A percentile compares a stretch with the other conserved stretches of the same genome.
These are phyloP conservation scores for Caradrina clavipalpis DNA, from an alignment of 2,888 invertebrate species.

Conservation along the genomic window DNA sequence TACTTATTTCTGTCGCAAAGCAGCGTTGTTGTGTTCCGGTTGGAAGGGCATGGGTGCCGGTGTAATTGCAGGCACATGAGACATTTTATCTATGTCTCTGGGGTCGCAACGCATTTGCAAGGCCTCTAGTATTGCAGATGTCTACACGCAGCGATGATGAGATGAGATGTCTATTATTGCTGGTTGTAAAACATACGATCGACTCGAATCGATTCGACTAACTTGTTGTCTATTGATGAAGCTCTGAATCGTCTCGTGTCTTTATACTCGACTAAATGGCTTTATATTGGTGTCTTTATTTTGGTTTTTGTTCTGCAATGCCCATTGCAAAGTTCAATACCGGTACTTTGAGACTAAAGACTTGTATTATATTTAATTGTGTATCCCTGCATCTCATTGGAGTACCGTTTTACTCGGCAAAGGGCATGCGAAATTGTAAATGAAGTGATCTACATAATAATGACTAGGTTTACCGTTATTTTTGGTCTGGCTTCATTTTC, in stretches of 20 bases:
- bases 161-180: too few relatives aligned
- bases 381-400: conserved; percentile 43
- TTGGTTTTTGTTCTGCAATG: conserved; percentile 13
- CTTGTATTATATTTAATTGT: conserved; percentile 35
- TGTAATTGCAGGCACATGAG: too few relatives aligned
- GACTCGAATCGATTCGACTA: too few relatives aligned
- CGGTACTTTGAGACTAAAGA: conserved; percentile 2
- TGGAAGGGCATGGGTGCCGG: too few relatives aligned
- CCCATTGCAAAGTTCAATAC: conserved; percentile 1
- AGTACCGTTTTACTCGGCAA: conserved; percentile 42
- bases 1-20: too few relatives aligned
- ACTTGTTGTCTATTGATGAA: too few relatives aligned
- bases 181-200: too few relatives aligned
- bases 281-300: neutral
- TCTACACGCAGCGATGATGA: too few relatives aligned
- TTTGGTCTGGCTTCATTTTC: conserved; percentile 18
- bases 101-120: too few relatives aligned
- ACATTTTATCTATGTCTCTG: too few relatives aligned
- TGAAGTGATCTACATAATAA: conserved; percentile 44
- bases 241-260: conserved; percentile 1
- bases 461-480: conserved; percentile 41
- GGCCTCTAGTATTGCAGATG: too few relatives aligned
- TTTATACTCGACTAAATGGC: neutral
- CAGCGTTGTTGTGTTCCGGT: too few relatives aligned
- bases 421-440: conserved; percentile 55